A percentile compares a stretch with the other conserved stretches of the same genome.
phyloP scores from a whole-genome alignment of 2,113 vertebrate species.

The Chunga burmeisteri region DNA sequence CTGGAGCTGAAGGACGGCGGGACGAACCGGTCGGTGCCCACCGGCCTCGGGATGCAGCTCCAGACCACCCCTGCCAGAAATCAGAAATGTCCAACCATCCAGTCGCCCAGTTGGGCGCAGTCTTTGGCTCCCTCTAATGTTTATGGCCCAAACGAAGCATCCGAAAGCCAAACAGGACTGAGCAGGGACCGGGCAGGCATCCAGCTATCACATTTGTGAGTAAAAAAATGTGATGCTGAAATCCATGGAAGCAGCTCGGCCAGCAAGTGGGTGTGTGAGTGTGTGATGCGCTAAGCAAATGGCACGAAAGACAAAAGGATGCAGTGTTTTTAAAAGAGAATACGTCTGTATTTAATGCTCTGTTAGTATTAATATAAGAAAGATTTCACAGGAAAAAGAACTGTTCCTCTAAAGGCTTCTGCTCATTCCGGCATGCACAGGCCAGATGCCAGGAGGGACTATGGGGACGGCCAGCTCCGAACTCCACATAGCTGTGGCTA shows the following conservation, averaged over 20 bases:
- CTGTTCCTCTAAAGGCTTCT: neutral
- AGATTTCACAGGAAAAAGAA: neutral
- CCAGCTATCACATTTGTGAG: neutral
- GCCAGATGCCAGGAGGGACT: neutral
- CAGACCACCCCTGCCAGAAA: neutral
- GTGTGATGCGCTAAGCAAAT: neutral
- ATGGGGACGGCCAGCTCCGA: neutral
- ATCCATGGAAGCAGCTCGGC: neutral
- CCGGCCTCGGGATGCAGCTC: neutral
- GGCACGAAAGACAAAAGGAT: neutral
- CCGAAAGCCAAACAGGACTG: rapidly evolving
- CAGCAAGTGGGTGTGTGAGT: neutral
- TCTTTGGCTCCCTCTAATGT: conserved; percentile 60
- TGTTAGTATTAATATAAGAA: neutral
- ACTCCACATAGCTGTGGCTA: neutral
- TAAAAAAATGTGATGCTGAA: neutral
- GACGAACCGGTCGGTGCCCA: too few relatives aligned
- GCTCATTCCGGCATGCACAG: neutral
- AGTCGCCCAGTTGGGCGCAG: neutral
- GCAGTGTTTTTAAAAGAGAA: neutral
- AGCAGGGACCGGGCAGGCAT: neutral
- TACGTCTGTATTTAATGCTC: rapidly evolving
- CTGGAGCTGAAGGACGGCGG: neutral
- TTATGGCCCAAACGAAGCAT: neutral
- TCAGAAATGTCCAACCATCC: rapidly evolving